Evolutionary conservation across 2,113 vertebrate genomes (phyloP).

Genomic region (Gnathonemus longibarbis): DNA sequence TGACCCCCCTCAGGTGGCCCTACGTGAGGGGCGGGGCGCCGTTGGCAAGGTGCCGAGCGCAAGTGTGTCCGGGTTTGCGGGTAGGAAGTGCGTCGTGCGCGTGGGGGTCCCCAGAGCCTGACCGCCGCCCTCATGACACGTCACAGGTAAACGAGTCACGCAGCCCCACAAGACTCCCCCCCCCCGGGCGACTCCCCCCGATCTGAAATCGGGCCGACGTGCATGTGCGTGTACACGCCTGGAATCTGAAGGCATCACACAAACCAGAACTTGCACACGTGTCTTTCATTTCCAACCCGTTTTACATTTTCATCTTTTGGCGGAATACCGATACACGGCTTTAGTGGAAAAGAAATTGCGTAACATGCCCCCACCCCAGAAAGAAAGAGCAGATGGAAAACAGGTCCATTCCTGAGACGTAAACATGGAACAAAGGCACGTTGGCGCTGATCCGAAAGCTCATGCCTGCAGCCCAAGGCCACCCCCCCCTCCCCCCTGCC

Average conservation of each 20-base stretch:
- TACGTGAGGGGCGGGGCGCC: neutral
- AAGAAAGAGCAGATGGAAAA: neutral
- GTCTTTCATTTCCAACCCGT: neutral
- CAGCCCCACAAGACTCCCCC: neutral
- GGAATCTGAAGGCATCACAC: neutral
- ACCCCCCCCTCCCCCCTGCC: neutral
- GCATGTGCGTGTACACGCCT: neutral
- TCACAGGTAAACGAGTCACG: neutral
- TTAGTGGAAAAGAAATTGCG: neutral
- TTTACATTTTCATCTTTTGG: neutral
- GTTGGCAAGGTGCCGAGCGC: no score
- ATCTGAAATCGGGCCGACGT: neutral
- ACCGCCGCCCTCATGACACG: neutral
- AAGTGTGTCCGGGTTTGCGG: neutral
- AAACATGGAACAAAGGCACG: neutral
- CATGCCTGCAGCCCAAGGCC: neutral
- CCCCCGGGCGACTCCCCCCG: neutral
- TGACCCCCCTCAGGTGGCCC: neutral
- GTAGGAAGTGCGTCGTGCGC: neutral
- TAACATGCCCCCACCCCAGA: neutral
- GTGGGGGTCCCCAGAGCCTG: neutral
- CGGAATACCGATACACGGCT: neutral
- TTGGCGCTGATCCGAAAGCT: neutral
- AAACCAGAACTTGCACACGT: neutral
- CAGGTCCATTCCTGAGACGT: neutral